Evolutionary conservation across 2,113 vertebrate species (phyloP).

Genomic region (Alaudala cheleensis): DNA sequence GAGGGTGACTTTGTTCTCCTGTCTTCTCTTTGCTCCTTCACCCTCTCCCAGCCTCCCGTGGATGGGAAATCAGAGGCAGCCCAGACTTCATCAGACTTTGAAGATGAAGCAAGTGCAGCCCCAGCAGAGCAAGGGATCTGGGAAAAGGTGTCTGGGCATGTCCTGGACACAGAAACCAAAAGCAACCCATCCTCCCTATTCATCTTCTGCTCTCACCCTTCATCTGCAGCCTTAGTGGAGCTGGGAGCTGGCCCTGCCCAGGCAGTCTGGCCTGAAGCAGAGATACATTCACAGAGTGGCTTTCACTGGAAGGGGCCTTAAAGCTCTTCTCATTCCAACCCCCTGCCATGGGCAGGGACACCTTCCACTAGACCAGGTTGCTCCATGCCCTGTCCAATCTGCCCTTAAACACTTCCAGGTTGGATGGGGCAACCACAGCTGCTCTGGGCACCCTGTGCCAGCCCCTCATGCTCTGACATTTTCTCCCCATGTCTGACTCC

Average conservation of each 20-base stretch:
- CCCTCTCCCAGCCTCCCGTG: not conserved
- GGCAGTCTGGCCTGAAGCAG: not conserved
- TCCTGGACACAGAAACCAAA: not conserved
- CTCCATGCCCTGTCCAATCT: rapidly evolving
- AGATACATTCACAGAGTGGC: no score
- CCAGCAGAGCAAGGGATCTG: not conserved
- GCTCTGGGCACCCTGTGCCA: not conserved
- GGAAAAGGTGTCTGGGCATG: not conserved
- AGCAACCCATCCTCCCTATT: rapidly evolving
- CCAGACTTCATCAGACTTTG: not conserved
- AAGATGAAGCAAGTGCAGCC: not conserved
- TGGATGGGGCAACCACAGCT: not conserved
- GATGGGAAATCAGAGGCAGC: not conserved
- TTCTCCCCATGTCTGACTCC: not conserved
- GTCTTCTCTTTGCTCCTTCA: not conserved
- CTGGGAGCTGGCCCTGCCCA: not conserved
- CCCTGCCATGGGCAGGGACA: not conserved
- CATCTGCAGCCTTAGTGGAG: not conserved
- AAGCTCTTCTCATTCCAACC: not conserved
- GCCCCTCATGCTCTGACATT: not conserved
- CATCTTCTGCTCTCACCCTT: not conserved
- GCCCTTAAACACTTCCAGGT: not conserved
- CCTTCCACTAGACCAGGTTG: not conserved
- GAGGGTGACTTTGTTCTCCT: not conserved
- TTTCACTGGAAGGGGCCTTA: not conserved